A percentile compares a stretch with the other conserved stretches of the same genome.
Evolutionary conservation across 2,888 invertebrate genomes (phyloP).

Genomic region (Danaus chrysippus): DNA sequence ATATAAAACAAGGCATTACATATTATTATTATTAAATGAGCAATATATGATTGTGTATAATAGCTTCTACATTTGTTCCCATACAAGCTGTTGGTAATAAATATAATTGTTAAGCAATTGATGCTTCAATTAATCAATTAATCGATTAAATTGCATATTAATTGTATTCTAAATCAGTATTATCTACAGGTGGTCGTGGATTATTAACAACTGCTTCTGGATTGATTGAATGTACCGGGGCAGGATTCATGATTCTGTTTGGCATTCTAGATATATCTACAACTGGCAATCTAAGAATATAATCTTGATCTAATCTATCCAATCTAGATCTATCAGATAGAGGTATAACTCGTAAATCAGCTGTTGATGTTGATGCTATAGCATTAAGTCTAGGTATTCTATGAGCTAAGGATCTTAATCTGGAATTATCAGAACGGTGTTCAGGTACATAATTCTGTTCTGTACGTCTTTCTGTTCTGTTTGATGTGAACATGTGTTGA

Average conservation of each 20-base stretch:
- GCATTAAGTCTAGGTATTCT: constrained; percentile 58
- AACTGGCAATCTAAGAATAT: constrained; percentile 54
- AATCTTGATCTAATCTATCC: constrained; percentile 57
- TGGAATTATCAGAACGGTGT: constrained; percentile 47
- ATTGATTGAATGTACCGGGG: constrained; percentile 41
- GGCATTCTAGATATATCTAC: constrained; percentile 53
- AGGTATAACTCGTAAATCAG: constrained; percentile 53
- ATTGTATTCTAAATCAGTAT: constrained; percentile 45
- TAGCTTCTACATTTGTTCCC: constrained; percentile 7
- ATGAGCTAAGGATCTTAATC: constrained; percentile 56
- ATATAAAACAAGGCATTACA: not conserved
- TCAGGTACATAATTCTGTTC: constrained; percentile 51
- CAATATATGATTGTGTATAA: constrained; percentile 3
- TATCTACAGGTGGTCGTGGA: constrained; percentile 40
- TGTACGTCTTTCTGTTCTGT: constrained; percentile 41
- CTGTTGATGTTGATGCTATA: constrained; percentile 35
- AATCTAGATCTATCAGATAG: constrained; percentile 51
- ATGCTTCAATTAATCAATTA: too few relatives aligned
- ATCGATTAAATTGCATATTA: constrained; percentile 11
- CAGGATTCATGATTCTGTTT: constrained; percentile 39
- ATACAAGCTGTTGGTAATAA: not conserved
- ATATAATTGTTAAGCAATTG: not conserved
- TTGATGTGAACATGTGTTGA: constrained; percentile 65
- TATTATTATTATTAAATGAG: constrained; percentile 2
- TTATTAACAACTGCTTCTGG: constrained; percentile 43